Percentiles rank a stretch among this genome's conserved stretches.
phyloP scores from a whole-genome alignment of 2,888 invertebrate species.

The Micoletzkya japonica region DNA sequence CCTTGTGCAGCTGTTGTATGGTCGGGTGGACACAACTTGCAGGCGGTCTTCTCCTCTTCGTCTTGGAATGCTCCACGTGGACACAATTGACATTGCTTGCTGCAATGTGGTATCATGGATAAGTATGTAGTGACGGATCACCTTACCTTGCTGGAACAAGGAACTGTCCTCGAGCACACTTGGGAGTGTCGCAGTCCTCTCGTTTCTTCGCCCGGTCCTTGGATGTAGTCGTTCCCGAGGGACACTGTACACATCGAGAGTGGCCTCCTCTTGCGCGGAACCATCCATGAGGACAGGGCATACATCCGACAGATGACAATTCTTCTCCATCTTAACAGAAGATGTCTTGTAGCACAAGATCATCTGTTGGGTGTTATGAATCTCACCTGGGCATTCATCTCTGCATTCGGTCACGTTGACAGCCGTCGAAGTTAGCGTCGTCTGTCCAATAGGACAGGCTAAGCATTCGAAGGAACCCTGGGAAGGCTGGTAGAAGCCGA shows the following conservation, averaged over 20 bases:
- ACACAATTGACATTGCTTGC: conserved; percentile 85
- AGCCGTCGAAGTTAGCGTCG: conserved; percentile 57
- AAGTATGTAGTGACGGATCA: neutral
- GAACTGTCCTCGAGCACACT: conserved; percentile 85
- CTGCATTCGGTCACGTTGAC: conserved; percentile 59
- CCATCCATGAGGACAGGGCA: conserved; percentile 85
- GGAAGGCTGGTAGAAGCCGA: conserved; percentile 61
- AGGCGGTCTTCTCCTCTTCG: conserved; percentile 84
- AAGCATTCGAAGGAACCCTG: conserved; percentile 58
- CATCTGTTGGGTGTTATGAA: neutral
- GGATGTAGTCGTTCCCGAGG: conserved; percentile 81
- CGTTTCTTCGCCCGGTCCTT: conserved; percentile 80
- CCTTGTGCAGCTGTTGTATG: conserved; percentile 76
- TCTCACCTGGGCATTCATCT: conserved; percentile 60
- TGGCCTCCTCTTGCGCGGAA: conserved; percentile 82
- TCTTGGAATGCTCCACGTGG: conserved; percentile 91
- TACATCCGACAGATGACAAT: conserved; percentile 78
- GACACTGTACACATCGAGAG: neutral
- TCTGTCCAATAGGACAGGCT: conserved; percentile 63
- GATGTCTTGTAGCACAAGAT: neutral
- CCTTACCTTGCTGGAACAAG: conserved; percentile 77
- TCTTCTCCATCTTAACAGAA: conserved; percentile 64
- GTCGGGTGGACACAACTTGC: conserved; percentile 86
- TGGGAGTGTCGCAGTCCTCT: conserved; percentile 85
- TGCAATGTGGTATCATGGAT: conserved; percentile 32